Conservation (phyloP, 2,113 vertebrate species). For the Macrotus californicus region DNA sequence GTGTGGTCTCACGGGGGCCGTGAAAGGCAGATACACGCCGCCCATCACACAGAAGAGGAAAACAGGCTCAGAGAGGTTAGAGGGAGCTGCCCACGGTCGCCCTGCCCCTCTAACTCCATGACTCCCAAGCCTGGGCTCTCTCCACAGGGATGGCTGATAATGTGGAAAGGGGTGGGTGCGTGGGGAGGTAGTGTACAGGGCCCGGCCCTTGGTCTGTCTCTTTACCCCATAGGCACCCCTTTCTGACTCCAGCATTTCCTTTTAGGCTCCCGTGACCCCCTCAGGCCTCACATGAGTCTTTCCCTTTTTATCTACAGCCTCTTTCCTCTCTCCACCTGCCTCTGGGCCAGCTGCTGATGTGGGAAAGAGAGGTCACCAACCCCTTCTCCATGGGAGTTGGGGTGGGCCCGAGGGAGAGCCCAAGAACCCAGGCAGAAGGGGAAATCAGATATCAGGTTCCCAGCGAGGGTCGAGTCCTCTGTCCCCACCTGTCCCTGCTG, state of each 20-base stretch:
- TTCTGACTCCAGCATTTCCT: background rate
- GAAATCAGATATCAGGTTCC: background rate
- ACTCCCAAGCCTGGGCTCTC: background rate
- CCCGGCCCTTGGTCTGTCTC: background rate
- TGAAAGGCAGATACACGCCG: background rate
- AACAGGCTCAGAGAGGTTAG: background rate
- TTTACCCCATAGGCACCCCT: background rate
- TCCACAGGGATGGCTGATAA: background rate
- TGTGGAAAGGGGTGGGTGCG: too few relatives aligned
- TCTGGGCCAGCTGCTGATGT: background rate
- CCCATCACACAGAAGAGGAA: background rate
- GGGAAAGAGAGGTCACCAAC: background rate
- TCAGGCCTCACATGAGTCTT: background rate
- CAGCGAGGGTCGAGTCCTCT: background rate
- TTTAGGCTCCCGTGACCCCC: accelerated
- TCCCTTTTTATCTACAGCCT: background rate
- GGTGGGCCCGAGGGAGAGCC: background rate
- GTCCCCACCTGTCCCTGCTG: background rate
- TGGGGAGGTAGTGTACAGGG: background rate
- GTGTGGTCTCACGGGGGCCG: background rate
- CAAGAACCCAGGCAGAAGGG: background rate
- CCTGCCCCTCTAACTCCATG: background rate
- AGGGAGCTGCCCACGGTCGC: accelerated
- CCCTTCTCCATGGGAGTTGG: background rate
- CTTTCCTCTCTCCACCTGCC: background rate